These are phyloP conservation scores for Lophotriccus pileatus DNA, from an alignment of 2,797 vertebrate genomes.

Conservation along the genomic window DNA sequence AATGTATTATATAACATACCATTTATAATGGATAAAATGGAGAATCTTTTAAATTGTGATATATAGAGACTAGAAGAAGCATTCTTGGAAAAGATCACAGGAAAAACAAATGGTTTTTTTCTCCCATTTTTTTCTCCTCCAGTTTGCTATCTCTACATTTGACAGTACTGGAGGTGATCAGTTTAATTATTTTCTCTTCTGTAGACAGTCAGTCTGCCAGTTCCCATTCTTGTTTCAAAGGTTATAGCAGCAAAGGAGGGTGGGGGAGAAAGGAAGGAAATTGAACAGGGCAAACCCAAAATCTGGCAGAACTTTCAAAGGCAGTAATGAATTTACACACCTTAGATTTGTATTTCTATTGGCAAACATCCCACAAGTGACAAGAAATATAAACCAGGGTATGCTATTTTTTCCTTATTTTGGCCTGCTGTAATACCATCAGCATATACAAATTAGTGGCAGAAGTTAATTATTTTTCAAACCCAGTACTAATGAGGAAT, in stretches of 20 bases:
- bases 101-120: rapidly evolving
- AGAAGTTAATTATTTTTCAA: not conserved
- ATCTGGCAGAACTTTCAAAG: not conserved
- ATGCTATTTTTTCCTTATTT: not conserved
- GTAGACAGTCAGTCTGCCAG: not conserved
- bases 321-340: not conserved
- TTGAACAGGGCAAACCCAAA: not conserved
- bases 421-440: not conserved
- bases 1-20: not conserved
- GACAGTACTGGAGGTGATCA: not conserved
- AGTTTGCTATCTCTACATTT: not conserved
- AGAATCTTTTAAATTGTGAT: not conserved
- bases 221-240: constrained; percentile 5
- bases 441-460: not conserved
- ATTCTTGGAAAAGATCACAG: not conserved
- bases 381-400: not conserved
- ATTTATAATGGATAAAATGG: not conserved
- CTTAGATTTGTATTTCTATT: not conserved
- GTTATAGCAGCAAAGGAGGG: not conserved
- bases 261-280: not conserved
- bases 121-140: not conserved
- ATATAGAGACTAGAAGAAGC: not conserved
- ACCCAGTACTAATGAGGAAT: not conserved
- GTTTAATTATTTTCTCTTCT: constrained; percentile 1
- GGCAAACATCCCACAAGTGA: not conserved